Conservation (phyloP, 2,113 vertebrate species). For the Orycteropus afer region DNA sequence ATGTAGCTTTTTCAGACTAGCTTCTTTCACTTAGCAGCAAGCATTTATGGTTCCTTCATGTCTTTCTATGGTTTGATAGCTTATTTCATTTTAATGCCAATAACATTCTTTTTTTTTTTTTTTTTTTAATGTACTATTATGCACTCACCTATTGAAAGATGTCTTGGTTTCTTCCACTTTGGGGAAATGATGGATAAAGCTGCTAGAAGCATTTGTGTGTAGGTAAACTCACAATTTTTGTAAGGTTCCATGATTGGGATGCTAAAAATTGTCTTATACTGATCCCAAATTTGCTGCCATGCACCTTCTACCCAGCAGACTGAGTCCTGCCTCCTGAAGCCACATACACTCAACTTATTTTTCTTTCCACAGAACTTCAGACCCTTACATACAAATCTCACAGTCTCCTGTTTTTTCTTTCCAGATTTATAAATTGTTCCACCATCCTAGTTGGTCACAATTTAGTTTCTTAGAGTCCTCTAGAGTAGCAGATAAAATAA, state of each 20-base stretch:
- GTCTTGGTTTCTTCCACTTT: no score
- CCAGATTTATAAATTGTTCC: not conserved
- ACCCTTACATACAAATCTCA: not conserved
- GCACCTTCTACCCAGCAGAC: not conserved
- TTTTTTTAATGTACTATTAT: no score
- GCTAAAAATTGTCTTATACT: not conserved
- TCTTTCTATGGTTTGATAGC: no score
- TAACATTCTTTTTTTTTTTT: no score
- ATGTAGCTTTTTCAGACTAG: no score
- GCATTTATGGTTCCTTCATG: no score
- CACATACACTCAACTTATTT: not conserved
- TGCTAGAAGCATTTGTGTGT: no score
- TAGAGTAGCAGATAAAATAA: not conserved
- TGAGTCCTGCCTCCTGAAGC: not conserved
- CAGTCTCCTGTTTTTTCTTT: not conserved
- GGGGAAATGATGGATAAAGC: no score
- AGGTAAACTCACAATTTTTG: no score
- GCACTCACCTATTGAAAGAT: no score
- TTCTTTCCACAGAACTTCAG: accelerated
- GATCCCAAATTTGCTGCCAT: not conserved
- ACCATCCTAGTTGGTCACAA: not conserved
- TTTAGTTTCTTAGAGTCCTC: not conserved
- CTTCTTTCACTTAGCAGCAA: no score
- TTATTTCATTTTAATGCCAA: no score
- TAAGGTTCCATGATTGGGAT: not conserved